Evolutionary conservation across 2,888 invertebrate genomes (phyloP).

Genomic region (Calameuta pallipes): DNA sequence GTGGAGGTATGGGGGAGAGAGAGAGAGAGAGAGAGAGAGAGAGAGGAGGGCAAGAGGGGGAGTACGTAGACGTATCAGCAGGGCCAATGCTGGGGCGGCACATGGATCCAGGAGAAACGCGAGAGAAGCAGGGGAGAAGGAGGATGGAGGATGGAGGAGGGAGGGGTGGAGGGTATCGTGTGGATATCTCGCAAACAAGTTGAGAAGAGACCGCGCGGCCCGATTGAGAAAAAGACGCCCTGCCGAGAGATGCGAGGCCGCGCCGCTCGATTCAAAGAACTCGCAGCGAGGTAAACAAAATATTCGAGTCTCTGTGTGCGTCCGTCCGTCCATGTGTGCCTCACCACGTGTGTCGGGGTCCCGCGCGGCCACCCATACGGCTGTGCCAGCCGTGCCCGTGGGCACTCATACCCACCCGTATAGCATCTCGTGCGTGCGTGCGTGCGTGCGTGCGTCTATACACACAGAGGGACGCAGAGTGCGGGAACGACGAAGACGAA

Average conservation of each 20-base stretch:
- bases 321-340: slow-evolving; percentile 18
- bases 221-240: slow-evolving; percentile 47
- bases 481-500: slow-evolving; percentile 25
- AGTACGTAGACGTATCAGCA: too few relatives aligned
- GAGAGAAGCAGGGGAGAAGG: neutral
- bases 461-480: neutral
- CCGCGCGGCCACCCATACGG: slow-evolving; percentile 16
- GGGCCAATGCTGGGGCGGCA: too few relatives aligned
- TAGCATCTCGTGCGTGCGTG: too few relatives aligned
- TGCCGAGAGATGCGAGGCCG: slow-evolving; percentile 40
- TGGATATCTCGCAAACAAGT: slow-evolving; percentile 7
- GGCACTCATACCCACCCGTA: too few relatives aligned
- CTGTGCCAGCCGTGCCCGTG: neutral
- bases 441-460: neutral
- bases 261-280: slow-evolving; percentile 61
- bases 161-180: slow-evolving; percentile 24
- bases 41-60: neutral
- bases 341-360: too few relatives aligned
- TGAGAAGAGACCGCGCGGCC: slow-evolving; percentile 32
- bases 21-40: neutral
- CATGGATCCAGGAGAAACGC: slow-evolving; percentile 11
- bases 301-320: slow-evolving; percentile 49
- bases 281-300: slow-evolving; percentile 64
- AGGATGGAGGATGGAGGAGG: slow-evolving; percentile 11
- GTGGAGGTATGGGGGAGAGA: neutral